Evolutionary conservation across 2,797 vertebrate genomes (phyloP).

Genomic region (Melanotaenia boesemani): DNA sequence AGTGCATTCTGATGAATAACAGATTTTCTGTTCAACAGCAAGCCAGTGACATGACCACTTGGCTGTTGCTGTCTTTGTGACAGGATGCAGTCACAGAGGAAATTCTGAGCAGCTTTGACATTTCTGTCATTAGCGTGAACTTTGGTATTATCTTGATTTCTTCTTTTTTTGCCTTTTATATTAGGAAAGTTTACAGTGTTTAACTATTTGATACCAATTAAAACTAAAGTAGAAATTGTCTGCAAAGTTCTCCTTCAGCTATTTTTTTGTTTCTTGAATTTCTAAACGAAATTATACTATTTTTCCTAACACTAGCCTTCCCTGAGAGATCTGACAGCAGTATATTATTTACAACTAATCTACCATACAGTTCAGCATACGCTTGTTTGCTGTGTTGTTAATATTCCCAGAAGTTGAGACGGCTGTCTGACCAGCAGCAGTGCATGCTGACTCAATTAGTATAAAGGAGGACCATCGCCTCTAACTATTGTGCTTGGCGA

Average conservation of each 20-base stretch:
- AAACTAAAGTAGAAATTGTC: not conserved
- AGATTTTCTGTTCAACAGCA: constrained; percentile 28
- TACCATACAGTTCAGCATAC: constrained; percentile 33
- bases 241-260: not conserved
- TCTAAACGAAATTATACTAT: not conserved
- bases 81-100: constrained; percentile 29
- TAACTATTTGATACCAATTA: not conserved
- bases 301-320: too few relatives aligned
- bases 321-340: constrained; percentile 22
- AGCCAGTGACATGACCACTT: constrained; percentile 27
- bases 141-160: not conserved
- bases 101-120: constrained; percentile 24
- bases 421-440: constrained; percentile 68
- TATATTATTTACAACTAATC: constrained; percentile 36
- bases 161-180: not conserved
- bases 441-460: constrained; percentile 82
- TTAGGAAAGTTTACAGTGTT: not conserved
- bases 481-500: constrained; percentile 80
- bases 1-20: constrained; percentile 26
- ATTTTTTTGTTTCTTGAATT: not conserved
- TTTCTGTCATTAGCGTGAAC: constrained; percentile 16
- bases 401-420: constrained; percentile 67
- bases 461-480: constrained; percentile 69
- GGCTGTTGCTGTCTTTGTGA: constrained; percentile 33
- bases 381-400: constrained; percentile 63